Evolutionary conservation across 2,888 invertebrate genomes (phyloP).

Genomic region (Scotopteryx bipunctaria): DNA sequence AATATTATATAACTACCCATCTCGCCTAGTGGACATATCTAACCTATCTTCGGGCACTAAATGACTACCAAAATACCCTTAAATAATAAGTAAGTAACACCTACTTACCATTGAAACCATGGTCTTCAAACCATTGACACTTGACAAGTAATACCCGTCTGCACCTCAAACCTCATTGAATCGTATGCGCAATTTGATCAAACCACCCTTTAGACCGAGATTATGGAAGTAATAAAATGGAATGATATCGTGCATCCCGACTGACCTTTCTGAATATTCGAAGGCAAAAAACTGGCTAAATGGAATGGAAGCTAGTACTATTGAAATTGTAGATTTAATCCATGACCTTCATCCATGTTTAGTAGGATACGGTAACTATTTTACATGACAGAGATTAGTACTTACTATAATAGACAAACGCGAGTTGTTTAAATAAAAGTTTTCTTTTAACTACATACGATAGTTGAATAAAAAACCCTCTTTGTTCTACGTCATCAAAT

Average conservation of each 20-base stretch:
- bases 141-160: constrained; percentile 43
- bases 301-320: constrained; percentile 30
- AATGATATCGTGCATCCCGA: constrained; percentile 50
- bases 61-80: too few species aligned
- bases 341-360: neutral
- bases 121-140: constrained; percentile 9
- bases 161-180: constrained; percentile 60
- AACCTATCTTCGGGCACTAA: too few species aligned
- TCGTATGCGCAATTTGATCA: constrained; percentile 65
- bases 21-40: too few species aligned
- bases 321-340: constrained; percentile 16
- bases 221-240: constrained; percentile 61
- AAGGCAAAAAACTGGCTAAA: constrained; percentile 30
- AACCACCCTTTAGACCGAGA: constrained; percentile 46
- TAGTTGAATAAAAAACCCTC: too few species aligned
- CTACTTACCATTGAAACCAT: neutral
- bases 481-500: too few species aligned
- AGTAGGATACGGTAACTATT: neutral
- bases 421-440: too few species aligned
- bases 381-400: too few species aligned
- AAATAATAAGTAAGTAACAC: too few species aligned
- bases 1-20: too few species aligned
- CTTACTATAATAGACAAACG: too few species aligned
- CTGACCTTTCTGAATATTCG: constrained; percentile 40
- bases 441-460: too few species aligned